Conservation (phyloP, 2,888 invertebrate genomes). For the Diploptera punctata region DNA sequence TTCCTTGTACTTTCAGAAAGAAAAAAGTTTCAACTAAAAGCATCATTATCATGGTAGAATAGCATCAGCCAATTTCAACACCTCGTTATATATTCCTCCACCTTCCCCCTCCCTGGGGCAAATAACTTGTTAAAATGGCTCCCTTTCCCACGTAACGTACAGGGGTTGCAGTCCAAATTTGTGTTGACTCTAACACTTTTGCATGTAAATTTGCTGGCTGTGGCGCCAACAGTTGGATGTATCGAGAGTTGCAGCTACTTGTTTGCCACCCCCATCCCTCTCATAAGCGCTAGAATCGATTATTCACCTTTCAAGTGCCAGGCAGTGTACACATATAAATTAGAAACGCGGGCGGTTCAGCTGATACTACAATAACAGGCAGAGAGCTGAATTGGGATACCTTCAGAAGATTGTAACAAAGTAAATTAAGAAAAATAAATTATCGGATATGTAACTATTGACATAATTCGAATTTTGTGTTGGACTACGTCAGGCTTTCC, state of each 20-base stretch:
- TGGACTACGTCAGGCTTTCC: no score
- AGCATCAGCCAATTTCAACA: slow-evolving; percentile 29
- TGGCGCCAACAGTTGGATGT: not conserved
- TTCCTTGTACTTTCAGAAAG: not conserved
- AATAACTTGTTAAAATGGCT: slow-evolving; percentile 43
- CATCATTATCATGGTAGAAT: slow-evolving; percentile 6
- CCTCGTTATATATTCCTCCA: slow-evolving; percentile 41
- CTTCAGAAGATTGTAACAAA: no score
- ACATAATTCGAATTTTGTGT: no score
- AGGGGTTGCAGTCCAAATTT: slow-evolving; percentile 33
- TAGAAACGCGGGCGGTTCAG: no score
- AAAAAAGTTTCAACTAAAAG: not conserved
- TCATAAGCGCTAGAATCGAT: not conserved
- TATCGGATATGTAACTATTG: no score
- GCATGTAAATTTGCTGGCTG: slow-evolving; percentile 38
- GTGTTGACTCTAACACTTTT: slow-evolving; percentile 41
- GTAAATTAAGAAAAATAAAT: no score
- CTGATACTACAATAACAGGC: no score
- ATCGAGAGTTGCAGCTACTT: not conserved
- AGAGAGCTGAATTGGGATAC: no score
- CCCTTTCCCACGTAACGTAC: slow-evolving; percentile 26
- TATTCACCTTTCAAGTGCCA: not conserved
- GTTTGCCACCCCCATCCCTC: not conserved
- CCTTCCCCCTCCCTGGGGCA: slow-evolving; percentile 39
- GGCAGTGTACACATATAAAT: no score